A percentile compares a stretch with the other conserved stretches of the same genome.
phyloP scores from a whole-genome alignment of 2,888 invertebrate genomes.

The Nezara viridula region DNA sequence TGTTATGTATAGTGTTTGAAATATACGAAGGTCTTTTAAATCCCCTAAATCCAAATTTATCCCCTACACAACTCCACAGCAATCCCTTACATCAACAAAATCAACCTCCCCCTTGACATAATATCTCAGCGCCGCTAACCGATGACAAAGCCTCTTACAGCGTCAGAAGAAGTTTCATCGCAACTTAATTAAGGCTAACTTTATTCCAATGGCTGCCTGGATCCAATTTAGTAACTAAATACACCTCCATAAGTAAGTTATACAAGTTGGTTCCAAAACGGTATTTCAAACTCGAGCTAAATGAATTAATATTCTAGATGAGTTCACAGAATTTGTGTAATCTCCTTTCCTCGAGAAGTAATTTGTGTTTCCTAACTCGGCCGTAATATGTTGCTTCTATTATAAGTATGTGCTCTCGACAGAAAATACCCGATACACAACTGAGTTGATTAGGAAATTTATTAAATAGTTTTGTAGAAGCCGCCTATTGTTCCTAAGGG shows the following conservation, averaged over 20 bases:
- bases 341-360: slow-evolving; percentile 40
- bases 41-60: not conserved
- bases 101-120: not conserved
- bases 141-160: slow-evolving; percentile 40
- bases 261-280: slow-evolving; percentile 39
- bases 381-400: slow-evolving; percentile 18
- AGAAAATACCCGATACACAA: slow-evolving; percentile 1
- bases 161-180: slow-evolving; percentile 36
- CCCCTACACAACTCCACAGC: not conserved
- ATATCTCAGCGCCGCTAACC: slow-evolving; percentile 8
- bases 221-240: slow-evolving; percentile 41
- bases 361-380: slow-evolving; percentile 45
- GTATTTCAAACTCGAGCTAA: slow-evolving; percentile 33
- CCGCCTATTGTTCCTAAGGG: not conserved
- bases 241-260: slow-evolving; percentile 41
- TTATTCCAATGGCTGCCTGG: slow-evolving; percentile 39
- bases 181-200: slow-evolving; percentile 40
- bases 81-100: not conserved
- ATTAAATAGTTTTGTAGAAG: slow-evolving; percentile 3
- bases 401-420: slow-evolving; percentile 12
- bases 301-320: slow-evolving; percentile 51
- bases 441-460: not conserved
- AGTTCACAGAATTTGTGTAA: slow-evolving; percentile 48
- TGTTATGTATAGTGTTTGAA: no score
- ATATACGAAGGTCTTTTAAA: not conserved